A percentile compares a stretch with the other conserved stretches of the same genome.
Evolutionary conservation across 2,888 invertebrate species (phyloP).

Genomic region (Maniola hyperantus): DNA sequence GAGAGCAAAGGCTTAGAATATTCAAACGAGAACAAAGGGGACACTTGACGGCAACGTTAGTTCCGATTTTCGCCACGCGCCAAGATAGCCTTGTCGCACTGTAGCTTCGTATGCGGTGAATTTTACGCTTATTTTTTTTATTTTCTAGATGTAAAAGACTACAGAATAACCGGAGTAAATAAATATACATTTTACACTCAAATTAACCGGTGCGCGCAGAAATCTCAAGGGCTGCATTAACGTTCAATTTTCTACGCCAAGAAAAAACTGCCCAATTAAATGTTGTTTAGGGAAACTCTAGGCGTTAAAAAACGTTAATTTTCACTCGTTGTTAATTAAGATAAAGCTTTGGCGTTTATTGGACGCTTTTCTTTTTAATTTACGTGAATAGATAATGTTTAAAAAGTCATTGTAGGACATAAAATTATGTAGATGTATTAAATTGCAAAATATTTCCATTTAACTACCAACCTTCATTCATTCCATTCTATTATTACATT

Average conservation of each 20-base stretch:
- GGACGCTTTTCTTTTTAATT: conserved; percentile 3
- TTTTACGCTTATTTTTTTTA: neutral
- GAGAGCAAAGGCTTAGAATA: too few relatives aligned
- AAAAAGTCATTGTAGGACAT: neutral
- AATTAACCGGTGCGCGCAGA: neutral
- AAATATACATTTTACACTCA: conserved; percentile 5
- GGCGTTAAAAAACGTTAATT: conserved; percentile 18
- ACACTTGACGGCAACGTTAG: too few relatives aligned
- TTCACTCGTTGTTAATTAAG: conserved; percentile 13
- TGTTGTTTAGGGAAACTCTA: conserved; percentile 15
- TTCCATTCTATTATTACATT: too few relatives aligned
- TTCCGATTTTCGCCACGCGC: too few relatives aligned
- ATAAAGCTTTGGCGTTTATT: conserved; percentile 4
- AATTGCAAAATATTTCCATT: too few relatives aligned
- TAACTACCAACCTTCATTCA: too few relatives aligned
- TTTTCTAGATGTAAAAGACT: neutral
- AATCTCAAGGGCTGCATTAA: conserved; percentile 9
- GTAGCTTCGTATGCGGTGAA: neutral
- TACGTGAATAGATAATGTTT: neutral
- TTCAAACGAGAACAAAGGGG: too few relatives aligned
- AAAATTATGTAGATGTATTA: neutral
- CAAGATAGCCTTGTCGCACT: too few relatives aligned
- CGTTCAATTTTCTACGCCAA: conserved; percentile 15
- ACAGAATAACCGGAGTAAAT: neutral
- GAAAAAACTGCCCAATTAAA: conserved; percentile 24